These are phyloP conservation scores for Eupelmus urozonus DNA, from an alignment of 2,888 invertebrate genomes.

Conservation along the genomic window DNA sequence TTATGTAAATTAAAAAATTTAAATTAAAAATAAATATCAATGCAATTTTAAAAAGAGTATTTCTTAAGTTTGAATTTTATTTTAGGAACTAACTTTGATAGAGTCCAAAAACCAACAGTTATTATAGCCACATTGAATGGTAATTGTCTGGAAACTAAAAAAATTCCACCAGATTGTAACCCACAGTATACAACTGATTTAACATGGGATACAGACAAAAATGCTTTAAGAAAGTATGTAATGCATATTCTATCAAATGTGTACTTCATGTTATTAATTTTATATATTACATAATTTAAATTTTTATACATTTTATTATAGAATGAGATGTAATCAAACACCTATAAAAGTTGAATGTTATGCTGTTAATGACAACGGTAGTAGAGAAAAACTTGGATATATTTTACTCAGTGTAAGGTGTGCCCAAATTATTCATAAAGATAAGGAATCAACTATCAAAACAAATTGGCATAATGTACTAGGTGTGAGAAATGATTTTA, in stretches of 20 bases:
- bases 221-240: constrained; percentile 82
- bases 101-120: constrained; percentile 79
- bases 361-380: constrained; percentile 79
- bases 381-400: constrained; percentile 84
- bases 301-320: constrained; percentile 67
- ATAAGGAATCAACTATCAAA: constrained; percentile 75
- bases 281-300: too few species aligned
- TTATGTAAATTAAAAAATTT: neutral
- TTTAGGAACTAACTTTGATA: constrained; percentile 81
- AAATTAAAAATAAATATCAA: neutral
- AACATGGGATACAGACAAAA: constrained; percentile 88
- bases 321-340: constrained; percentile 85
- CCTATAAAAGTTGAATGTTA: constrained; percentile 86
- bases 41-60: neutral
- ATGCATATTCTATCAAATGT: neutral
- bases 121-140: constrained; percentile 83
- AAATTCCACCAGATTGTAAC: constrained; percentile 79
- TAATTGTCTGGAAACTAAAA: constrained; percentile 84
- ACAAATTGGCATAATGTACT: constrained; percentile 73
- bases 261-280: neutral
- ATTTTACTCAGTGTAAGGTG: constrained; percentile 84
- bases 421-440: constrained; percentile 82
- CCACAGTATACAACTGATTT: constrained; percentile 86
- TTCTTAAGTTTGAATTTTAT: constrained; percentile 61
- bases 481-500: constrained; percentile 73